A percentile compares a stretch with the other conserved stretches of the same genome.
Evolutionary conservation across 2,888 invertebrate genomes (phyloP).

Genomic region (Scaptomyza cyrtandrae): DNA sequence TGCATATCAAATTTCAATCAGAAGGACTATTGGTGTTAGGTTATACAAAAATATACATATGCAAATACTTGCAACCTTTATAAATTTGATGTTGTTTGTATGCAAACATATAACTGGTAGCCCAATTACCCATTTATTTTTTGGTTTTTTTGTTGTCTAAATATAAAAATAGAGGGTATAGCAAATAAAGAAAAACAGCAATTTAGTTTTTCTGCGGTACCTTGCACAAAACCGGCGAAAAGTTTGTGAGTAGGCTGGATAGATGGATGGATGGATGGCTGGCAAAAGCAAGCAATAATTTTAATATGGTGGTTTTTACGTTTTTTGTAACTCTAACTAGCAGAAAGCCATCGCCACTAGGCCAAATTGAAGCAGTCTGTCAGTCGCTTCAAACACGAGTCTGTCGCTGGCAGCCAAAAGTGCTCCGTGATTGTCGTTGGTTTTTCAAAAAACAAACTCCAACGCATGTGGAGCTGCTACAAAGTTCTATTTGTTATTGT

Average conservation of each 20-base stretch:
- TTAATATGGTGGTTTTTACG: constrained; percentile 42
- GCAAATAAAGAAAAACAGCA: constrained; percentile 14
- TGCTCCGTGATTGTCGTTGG: constrained; percentile 19
- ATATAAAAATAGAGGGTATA: constrained; percentile 21
- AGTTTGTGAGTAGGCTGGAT: constrained; percentile 3
- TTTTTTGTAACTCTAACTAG: constrained; percentile 11
- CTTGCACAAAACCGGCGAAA: constrained; percentile 44
- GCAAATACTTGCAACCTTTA: not conserved
- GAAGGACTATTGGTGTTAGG: not conserved
- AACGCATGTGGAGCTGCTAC: constrained; percentile 2
- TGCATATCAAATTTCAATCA: not conserved
- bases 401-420: constrained; percentile 39
- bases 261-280: not conserved
- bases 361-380: constrained; percentile 32
- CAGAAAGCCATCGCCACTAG: constrained; percentile 9
- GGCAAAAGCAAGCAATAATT: constrained; percentile 12
- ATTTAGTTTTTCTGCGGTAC: constrained; percentile 42
- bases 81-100: constrained; percentile 1
- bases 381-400: constrained; percentile 56
- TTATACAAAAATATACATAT: not conserved
- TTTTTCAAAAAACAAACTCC: not conserved
- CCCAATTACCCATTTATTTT: constrained; percentile 4
- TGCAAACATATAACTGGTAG: constrained; percentile 1
- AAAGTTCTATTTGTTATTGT: not conserved
- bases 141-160: not conserved